A percentile compares a stretch with the other conserved stretches of the same genome.
Conservation (phyloP, 2,888 invertebrate genomes). For the Papilio protenor region DNA sequence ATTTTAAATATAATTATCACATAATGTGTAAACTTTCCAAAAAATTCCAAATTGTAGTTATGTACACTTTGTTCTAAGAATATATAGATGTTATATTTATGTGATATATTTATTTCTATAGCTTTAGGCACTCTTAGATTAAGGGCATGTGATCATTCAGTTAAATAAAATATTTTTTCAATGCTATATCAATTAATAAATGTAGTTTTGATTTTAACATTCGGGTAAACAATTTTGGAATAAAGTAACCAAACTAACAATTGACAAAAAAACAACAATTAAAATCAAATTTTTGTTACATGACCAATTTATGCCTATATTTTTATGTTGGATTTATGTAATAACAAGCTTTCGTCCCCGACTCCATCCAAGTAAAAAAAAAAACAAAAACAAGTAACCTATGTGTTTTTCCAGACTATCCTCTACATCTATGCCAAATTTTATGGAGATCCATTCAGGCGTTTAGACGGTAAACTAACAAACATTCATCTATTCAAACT, state of each 20-base stretch:
- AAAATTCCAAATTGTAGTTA: slow-evolving; percentile 39
- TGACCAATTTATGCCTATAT: neutral
- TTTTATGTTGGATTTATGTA: neutral
- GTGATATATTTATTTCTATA: slow-evolving; percentile 67
- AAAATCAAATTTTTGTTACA: no score
- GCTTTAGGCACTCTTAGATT: slow-evolving; percentile 67
- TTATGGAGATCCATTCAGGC: no score
- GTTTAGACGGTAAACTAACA: no score
- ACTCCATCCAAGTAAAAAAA: no score
- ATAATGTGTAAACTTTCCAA: slow-evolving; percentile 22
- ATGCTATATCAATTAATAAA: slow-evolving; percentile 73
- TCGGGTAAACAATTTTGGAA: neutral
- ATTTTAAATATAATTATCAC: neutral
- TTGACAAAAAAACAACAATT: no score
- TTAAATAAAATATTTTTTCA: slow-evolving; percentile 56
- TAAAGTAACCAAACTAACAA: neutral
- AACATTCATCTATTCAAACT: no score
- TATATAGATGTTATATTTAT: slow-evolving; percentile 49
- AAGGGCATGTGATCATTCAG: slow-evolving; percentile 59
- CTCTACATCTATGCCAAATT: no score
- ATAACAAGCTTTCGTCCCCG: no score
- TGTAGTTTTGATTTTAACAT: slow-evolving; percentile 58
- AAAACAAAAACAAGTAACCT: no score
- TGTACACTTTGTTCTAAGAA: slow-evolving; percentile 38
- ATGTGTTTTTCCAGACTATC: no score